A percentile compares a stretch with the other conserved stretches of the same genome.
Evolutionary conservation across 2,888 invertebrate genomes (phyloP).

Genomic region (Diploptera punctata): DNA sequence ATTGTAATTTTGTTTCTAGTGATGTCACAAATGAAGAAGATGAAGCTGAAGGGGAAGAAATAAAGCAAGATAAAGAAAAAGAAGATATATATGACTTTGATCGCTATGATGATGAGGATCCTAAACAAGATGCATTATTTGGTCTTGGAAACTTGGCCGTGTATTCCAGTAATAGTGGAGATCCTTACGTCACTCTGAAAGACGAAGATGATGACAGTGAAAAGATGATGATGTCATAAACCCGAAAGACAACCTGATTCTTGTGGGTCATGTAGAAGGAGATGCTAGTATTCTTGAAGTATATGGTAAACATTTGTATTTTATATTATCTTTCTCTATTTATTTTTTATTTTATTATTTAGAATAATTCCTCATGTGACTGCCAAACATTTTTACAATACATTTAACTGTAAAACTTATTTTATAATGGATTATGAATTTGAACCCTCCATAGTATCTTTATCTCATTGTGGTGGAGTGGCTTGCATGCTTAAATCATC

Average conservation of each 20-base stretch:
- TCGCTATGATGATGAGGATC: constrained; percentile 75
- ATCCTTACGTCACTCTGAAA: constrained; percentile 54
- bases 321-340: too few relatives aligned
- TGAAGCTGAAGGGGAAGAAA: constrained; percentile 44
- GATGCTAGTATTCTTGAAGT: constrained; percentile 89
- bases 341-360: too few relatives aligned
- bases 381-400: too few relatives aligned
- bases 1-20: constrained; percentile 48
- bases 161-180: constrained; percentile 54
- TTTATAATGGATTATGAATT: too few relatives aligned
- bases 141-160: constrained; percentile 49
- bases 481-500: too few relatives aligned
- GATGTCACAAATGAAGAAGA: constrained; percentile 53
- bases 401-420: too few relatives aligned
- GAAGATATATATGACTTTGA: constrained; percentile 76
- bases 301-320: constrained; percentile 76
- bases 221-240: constrained; percentile 89
- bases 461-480: too few relatives aligned
- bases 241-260: constrained; percentile 85
- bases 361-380: too few relatives aligned
- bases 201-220: constrained; percentile 69
- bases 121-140: constrained; percentile 46
- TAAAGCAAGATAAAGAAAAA: too few relatives aligned
- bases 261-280: constrained; percentile 86
- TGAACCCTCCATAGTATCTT: too few relatives aligned